Evolutionary conservation across 2,888 invertebrate species (phyloP).

Genomic region (Trachelus tabidus): DNA sequence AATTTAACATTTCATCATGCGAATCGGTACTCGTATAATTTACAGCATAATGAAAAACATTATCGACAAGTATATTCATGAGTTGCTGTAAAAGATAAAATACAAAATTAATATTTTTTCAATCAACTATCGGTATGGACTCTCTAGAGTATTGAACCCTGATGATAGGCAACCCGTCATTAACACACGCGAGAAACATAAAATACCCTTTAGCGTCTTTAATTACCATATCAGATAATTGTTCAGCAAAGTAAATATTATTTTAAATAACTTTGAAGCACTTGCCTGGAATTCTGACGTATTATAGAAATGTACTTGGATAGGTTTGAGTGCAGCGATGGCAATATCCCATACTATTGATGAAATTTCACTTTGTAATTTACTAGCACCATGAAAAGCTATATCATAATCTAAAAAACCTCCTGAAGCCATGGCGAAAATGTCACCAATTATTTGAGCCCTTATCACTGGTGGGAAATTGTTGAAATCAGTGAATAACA

Average conservation of each 20-base stretch:
- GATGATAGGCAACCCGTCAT: conserved; percentile 29
- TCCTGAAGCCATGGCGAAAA: conserved; percentile 71
- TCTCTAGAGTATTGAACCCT: conserved; percentile 39
- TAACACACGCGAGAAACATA: conserved; percentile 1
- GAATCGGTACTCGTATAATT: conserved; percentile 40
- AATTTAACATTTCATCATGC: conserved; percentile 45
- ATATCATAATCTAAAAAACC: conserved; percentile 71
- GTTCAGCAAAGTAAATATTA: neutral
- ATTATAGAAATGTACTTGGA: conserved; percentile 71
- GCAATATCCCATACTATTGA: conserved; percentile 74
- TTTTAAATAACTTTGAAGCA: neutral
- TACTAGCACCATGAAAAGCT: conserved; percentile 68
- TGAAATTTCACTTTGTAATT: conserved; percentile 68
- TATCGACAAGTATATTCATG: conserved; percentile 45
- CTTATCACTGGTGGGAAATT: conserved; percentile 71
- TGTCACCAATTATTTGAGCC: conserved; percentile 79
- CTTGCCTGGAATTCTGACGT: conserved; percentile 72
- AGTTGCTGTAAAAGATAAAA: conserved; percentile 9
- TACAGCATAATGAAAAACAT: conserved; percentile 45
- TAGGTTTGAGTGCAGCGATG: conserved; percentile 70
- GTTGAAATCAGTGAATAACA: conserved; percentile 69
- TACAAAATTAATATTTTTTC: neutral
- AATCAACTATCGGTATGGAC: conserved; percentile 9
- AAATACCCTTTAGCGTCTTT: neutral
- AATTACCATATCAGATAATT: neutral